A percentile compares a stretch with the other conserved stretches of the same genome.
Conservation (phyloP, 2,797 vertebrate species). For the Merluccius polli region DNA sequence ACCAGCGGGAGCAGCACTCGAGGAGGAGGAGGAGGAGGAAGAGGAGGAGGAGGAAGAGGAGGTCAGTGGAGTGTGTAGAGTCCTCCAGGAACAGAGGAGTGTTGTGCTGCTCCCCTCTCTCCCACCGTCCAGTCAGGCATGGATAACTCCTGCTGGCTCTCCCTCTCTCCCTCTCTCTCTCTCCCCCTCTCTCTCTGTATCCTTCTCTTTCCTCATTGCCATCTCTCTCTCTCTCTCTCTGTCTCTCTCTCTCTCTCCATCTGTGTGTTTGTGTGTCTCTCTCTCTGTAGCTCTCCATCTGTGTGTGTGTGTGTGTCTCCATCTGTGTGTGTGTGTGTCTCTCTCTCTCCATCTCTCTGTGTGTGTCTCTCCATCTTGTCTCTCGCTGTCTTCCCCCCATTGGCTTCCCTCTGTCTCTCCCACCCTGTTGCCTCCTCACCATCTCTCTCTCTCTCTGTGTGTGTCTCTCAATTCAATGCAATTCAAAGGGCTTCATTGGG, state of each 20-base stretch:
- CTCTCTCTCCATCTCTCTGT: not conserved
- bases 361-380: not conserved
- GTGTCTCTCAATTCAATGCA: not conserved
- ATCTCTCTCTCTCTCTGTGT: not conserved
- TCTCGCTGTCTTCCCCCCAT: not conserved
- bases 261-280: not conserved
- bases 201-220: not conserved
- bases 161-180: not conserved
- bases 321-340: not conserved
- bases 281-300: not conserved
- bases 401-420: not conserved
- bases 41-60: not conserved
- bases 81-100: constrained; percentile 1
- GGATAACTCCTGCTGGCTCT: constrained; percentile 4
- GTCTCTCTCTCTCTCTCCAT: not conserved
- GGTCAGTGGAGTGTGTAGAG: not conserved
- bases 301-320: not conserved
- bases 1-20: not conserved
- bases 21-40: not conserved
- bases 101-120: not conserved
- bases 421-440: not conserved
- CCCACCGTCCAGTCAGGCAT: not conserved
- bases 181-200: not conserved
- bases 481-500: not conserved
- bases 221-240: not conserved